These are phyloP conservation scores for Drosophila mojavensis DNA, from an alignment of 1,140 invertebrate genomes.

Conservation along the genomic window DNA sequence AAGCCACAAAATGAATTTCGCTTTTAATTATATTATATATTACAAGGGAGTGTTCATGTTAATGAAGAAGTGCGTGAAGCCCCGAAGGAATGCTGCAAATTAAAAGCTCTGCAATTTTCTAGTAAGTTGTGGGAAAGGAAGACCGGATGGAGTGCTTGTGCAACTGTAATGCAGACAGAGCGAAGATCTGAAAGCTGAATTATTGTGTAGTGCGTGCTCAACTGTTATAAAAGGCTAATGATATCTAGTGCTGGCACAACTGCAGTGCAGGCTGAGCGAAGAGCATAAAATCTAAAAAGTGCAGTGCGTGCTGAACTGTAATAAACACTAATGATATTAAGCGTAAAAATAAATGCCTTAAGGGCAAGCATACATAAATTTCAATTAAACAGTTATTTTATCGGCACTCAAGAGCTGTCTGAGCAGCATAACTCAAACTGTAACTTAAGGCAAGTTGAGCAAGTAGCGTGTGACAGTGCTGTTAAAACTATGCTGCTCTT, in stretches of 20 bases:
- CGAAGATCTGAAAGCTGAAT: too few relatives aligned
- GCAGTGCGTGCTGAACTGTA: background rate
- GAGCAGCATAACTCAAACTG: background rate
- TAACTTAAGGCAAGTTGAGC: background rate
- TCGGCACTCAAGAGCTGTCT: background rate
- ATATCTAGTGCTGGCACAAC: background rate
- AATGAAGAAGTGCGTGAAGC: conserved; percentile 2
- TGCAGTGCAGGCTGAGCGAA: too few relatives aligned
- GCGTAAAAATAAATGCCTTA: background rate
- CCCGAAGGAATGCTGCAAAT: background rate
- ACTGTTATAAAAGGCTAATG: background rate
- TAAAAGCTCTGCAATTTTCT: background rate
- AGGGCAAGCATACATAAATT: background rate
- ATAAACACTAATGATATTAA: background rate
- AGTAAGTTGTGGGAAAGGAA: background rate
- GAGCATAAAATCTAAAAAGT: too few relatives aligned
- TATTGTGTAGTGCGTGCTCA: background rate
- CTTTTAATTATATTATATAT: conserved; percentile 3
- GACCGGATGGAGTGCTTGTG: background rate
- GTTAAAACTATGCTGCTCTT: background rate
- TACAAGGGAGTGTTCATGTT: background rate
- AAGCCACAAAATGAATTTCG: conserved; percentile 23
- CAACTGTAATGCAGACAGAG: background rate
- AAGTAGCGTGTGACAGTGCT: background rate
- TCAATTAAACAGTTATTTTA: conserved; percentile 1